Conservation (phyloP, 2,888 invertebrate genomes). For the Erpobdella octoculata region DNA sequence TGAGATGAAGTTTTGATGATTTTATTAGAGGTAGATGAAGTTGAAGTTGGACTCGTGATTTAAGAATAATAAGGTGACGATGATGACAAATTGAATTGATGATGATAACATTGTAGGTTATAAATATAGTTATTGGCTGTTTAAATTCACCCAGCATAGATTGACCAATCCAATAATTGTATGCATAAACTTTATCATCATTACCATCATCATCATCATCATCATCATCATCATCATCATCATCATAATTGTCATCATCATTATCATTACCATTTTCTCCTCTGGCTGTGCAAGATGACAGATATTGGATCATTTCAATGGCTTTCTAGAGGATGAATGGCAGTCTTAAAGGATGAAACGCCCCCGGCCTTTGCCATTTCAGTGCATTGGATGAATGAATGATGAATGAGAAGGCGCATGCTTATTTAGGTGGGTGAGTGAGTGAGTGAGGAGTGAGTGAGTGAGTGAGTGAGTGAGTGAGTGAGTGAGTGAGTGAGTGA, state of each 20-base stretch:
- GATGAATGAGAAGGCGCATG: not conserved
- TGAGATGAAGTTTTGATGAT: not conserved
- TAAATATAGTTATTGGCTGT: not conserved
- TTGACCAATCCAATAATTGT: too few relatives aligned
- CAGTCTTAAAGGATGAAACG: not conserved
- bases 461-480: not conserved
- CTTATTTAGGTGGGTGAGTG: not conserved
- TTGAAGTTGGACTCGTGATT: not conserved
- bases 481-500: not conserved
- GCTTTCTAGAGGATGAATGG: not conserved
- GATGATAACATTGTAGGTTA: not conserved
- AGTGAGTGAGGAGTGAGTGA: not conserved
- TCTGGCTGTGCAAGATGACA: not conserved
- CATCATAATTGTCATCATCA: constrained; percentile 18
- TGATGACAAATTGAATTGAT: not conserved
- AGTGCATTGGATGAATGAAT: not conserved
- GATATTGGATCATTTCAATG: too few relatives aligned
- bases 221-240: constrained; percentile 14
- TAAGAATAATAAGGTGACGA: not conserved
- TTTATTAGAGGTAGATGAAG: not conserved
- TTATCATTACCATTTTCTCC: not conserved
- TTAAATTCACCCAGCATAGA: too few relatives aligned
- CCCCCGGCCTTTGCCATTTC: not conserved
- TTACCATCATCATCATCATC: constrained; percentile 1
- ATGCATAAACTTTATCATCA: too few relatives aligned